Conservation (phyloP, 2,113 vertebrate genomes). For the Sturnira hondurensis region DNA sequence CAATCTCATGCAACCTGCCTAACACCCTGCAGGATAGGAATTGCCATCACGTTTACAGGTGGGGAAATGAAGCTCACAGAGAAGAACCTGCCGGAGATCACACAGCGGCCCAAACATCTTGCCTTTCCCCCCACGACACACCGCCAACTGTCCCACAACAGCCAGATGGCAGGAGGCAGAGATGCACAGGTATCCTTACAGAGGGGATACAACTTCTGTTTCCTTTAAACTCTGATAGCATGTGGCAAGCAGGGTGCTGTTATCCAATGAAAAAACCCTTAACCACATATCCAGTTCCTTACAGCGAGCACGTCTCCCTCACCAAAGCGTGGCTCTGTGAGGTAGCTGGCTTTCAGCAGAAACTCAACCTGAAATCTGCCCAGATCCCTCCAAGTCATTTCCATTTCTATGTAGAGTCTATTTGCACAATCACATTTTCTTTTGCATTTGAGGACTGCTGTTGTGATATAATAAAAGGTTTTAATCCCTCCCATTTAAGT, state of each 20-base stretch:
- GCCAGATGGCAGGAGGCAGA: neutral
- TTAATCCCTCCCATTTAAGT: neutral
- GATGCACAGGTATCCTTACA: neutral
- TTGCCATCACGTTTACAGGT: neutral
- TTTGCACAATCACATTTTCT: slow-evolving; percentile 43
- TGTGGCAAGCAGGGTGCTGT: neutral
- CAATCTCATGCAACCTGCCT: neutral
- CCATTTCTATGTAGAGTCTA: slow-evolving; percentile 49
- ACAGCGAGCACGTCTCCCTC: neutral
- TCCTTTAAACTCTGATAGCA: neutral
- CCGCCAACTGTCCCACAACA: neutral
- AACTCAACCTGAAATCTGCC: slow-evolving; percentile 25
- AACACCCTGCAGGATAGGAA: neutral
- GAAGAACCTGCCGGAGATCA: neutral
- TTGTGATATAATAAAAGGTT: slow-evolving; percentile 15
- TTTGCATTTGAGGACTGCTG: slow-evolving; percentile 36
- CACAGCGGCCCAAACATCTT: neutral
- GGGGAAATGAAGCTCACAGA: neutral
- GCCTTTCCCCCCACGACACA: neutral
- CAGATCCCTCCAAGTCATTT: neutral
- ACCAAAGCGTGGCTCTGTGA: neutral
- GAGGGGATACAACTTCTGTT: neutral
- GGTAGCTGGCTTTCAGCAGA: neutral
- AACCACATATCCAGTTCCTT: neutral
- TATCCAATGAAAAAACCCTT: neutral